Conservation (phyloP, 35 echinoderm and acorn worm species). For the Stichopus chloronotus region DNA sequence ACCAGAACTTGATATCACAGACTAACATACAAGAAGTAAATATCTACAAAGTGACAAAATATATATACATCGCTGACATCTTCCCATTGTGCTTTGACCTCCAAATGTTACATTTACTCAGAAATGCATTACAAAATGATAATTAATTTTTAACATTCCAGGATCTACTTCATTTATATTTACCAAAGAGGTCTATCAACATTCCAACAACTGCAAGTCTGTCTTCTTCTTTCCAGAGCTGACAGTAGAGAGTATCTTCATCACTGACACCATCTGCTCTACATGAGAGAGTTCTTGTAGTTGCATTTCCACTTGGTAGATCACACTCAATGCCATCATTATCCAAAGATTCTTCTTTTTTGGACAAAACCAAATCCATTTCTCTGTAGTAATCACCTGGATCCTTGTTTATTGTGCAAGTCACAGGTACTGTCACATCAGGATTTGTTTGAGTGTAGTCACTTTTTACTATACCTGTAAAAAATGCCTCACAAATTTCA, state of each 20-base stretch:
- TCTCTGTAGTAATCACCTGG: neutral
- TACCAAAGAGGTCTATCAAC: neutral
- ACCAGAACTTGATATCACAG: no score
- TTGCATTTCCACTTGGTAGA: neutral
- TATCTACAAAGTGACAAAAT: no score
- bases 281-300: neutral
- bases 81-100: no score
- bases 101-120: no score
- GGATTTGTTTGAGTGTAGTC: neutral
- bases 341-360: neutral
- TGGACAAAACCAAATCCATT: neutral
- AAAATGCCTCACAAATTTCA: neutral
- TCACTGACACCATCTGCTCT: neutral
- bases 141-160: no score
- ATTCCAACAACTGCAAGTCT: neutral
- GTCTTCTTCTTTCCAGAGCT: neutral
- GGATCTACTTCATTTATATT: neutral
- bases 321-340: neutral
- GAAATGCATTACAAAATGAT: no score
- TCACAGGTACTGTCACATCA: neutral
- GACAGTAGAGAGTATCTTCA: neutral
- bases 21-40: no score
- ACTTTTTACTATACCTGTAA: slow-evolving; percentile 6
- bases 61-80: no score
- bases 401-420: neutral